Evolutionary conservation across 1,140 invertebrate genomes (phyloP), one percentile per base, ranked within the genome.

Genomic region (Coboldia fuscipes): DNA sequence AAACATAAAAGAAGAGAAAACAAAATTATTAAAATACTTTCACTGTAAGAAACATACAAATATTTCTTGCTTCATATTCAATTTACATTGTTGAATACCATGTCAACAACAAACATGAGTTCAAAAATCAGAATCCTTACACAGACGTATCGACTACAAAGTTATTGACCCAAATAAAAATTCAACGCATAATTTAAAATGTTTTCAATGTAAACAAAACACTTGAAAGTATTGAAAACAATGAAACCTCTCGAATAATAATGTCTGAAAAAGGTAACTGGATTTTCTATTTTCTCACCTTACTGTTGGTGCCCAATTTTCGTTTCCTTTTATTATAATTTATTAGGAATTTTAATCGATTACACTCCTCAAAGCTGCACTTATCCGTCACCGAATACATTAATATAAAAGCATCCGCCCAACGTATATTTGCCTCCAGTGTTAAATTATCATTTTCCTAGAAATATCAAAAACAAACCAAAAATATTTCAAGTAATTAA

Each of bases 331-430:
- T 78, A 47, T 70, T 79, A 44, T 80, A 77, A 44, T 75, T 75
- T 39, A 81, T 81, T 28, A 82, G 62, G 45, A 76, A 81, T 46
- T 78, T 73, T 3, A 83, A 58, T 3, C 77, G 65, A 46, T 76
- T 76, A 45, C 75, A 81, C 46, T 83, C 77, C 47, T 85, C 76
- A 51, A 85, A 85, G 18, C 78, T 82, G 41, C 73, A 73, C 40
- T 78, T 76, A 47, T 84, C 78, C 4, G 77, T 79, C 3, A 86
- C 72, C 0, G 80, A 77, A 47, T 83, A 85, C 51, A 85, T 77
- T 2, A 86, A 58, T 23, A 86, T 68, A 47, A 85, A 85, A 4
- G 76, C 81, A 46, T 88, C 79, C 13, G 75, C 79, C 68, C 79
- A 84, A 22, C 75, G 60, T 21, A 84, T 77, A 44, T 82, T 76